A percentile compares a stretch with the other conserved stretches of the same genome.
These are phyloP conservation scores for Ia io DNA, from an alignment of 2,113 vertebrate species.

Conservation along the genomic window DNA sequence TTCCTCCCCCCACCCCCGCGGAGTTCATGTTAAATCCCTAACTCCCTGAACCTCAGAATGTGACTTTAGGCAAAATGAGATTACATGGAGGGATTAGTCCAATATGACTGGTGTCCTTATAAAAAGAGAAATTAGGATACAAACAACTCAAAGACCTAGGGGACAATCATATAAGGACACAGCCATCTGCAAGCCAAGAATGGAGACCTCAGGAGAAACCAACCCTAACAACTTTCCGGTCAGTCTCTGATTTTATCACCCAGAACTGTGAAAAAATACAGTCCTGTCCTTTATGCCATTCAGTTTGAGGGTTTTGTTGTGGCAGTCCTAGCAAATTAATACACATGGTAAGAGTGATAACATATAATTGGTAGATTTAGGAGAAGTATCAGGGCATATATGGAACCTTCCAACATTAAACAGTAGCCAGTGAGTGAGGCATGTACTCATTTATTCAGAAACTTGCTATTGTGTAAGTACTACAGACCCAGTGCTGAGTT, in stretches of 20 bases:
- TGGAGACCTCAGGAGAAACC: neutral
- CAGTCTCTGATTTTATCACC: neutral
- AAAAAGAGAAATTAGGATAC: neutral
- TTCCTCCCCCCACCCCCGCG: too few species aligned
- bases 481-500: neutral
- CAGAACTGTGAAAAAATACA: neutral
- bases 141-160: neutral
- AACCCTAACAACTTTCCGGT: neutral
- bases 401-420: neutral
- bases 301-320: neutral
- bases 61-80: neutral
- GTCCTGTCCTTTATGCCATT: neutral
- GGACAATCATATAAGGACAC: neutral
- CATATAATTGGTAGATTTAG: neutral
- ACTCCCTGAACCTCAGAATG: neutral
- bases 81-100: neutral
- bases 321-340: neutral
- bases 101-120: neutral
- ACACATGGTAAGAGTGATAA: neutral
- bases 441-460: neutral
- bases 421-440: neutral
- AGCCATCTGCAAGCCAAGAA: neutral
- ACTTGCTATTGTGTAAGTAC: neutral
- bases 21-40: neutral
- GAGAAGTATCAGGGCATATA: neutral